Evolutionary conservation across 2,888 invertebrate genomes (phyloP), one percentile per base, ranked within the genome.

Genomic region (Steinernema hermaphroditum): DNA sequence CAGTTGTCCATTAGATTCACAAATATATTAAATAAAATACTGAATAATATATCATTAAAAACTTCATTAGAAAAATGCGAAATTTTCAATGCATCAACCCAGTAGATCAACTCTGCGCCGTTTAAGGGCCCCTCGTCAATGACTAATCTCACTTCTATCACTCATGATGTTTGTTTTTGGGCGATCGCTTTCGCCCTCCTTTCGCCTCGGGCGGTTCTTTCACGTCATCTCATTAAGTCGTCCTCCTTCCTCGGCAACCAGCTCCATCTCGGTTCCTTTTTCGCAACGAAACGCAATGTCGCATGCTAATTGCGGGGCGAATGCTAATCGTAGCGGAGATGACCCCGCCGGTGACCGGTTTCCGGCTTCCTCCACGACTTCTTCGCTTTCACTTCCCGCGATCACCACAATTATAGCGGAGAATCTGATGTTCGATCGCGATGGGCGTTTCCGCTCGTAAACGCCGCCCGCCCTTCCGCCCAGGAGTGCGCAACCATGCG

Each of bases 361-460:
- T 27, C 54, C 29, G 24, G 54, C 29, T 54, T 54, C 54, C 54
- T 27, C 54, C 4, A 22, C 24, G 19, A 22, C 24, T 54, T 14
- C 24, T 6, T 27, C 54, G 54, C 54, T 54, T 54, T 54, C 54
- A 54, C 54, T 54, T 27, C 54, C 19, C 49, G 43, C 43, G 46
- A 54, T 27, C 54, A 27, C 54, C 54, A 27, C 54, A 54, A 54
- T 54, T 54, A 54, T 54, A 54, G 54, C 54, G 54, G 54, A 54
- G 54, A 54, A 27, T 54, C 54, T 27, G 54, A 22, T 54, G 1
- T 46, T 16, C 46, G 46, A 6, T 2, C n/a, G n/a, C 22, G 22
- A 27, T 14, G 54, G 54, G 54, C 54, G 54, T 54, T 54, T 27
- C 54, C 54, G 54, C 54, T 6, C 2, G 37, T 12, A 12, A 19